Base-by-base conservation (phyloP, 2,888 invertebrate species). In the Microdon myrmicae region DNA sequence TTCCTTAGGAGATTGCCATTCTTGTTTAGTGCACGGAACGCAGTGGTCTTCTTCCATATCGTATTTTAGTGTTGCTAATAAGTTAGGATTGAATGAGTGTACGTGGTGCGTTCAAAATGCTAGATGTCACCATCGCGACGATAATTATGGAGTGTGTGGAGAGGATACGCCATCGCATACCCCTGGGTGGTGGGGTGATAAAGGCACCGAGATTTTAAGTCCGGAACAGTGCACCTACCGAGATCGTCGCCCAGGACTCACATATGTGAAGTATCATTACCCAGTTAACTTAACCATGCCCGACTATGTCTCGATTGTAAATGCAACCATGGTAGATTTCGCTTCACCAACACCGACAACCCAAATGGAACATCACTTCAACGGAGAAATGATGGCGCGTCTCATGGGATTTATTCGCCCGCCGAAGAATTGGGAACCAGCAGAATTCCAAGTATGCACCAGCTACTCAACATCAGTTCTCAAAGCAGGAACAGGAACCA, bases 101-200 rank as follows among this genome's bases (percentile, higher is more conserved):
- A 89, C 89, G 28, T 96, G 96, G 95, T 96, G 95, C 76, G 94
- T 96, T 2, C 94, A 95, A 75, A 93, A 93, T 74, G 92, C 92
- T 0, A 83, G 90, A 28, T 96, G 96, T 74, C 94, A 94, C 76
- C 90, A 91, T 71, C 89, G 89, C 72, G 90, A 92, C 72, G 90
- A 89, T 84, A 82, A 79, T 74, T 77, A 74, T 49, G 92, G 92
- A 0, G 90, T 91, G 5, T 93, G 93, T 70, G 92, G 92, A 0
- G 92, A 92, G 73, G 91, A 91, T 71, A 90, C 90, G 13, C 89
- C 90, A 0, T 89, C 90, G 5, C 89, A 90, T 73, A 87, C 88
- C 68, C 88, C 89, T 0, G 92, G 92, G 0, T 95, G 94, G 94
- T 95, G 95, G 95, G 93, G 93, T 2, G 81, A 87, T 1, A 88